Conservation (phyloP, 1,140 invertebrate species). For the Rhopalosiphum maidis region DNA sequence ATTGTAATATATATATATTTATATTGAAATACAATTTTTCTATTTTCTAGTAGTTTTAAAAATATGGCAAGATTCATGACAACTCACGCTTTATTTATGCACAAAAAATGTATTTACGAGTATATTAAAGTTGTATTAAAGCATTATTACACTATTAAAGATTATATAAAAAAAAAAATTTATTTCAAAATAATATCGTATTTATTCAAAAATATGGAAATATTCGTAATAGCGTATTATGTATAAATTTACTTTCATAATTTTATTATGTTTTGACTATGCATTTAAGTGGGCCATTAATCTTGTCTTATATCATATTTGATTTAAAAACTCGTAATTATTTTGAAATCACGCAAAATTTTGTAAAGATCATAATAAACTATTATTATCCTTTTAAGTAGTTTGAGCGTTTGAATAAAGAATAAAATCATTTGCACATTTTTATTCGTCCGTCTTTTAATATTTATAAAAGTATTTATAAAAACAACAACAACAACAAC, state of each 20-base stretch:
- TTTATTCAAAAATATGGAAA: background rate
- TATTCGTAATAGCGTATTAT: background rate
- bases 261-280: slow-evolving; percentile 2
- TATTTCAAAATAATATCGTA: background rate
- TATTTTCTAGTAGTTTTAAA: too few species aligned
- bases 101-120: too few species aligned
- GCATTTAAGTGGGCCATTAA: background rate
- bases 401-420: background rate
- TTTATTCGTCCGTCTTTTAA: background rate
- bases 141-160: too few species aligned
- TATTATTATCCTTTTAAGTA: background rate
- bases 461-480: background rate
- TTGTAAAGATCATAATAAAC: background rate
- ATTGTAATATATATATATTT: too few species aligned
- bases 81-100: too few species aligned
- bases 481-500: background rate
- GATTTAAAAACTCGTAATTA: background rate
- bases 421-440: background rate
- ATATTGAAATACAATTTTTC: too few species aligned
- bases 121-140: too few species aligned
- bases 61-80: too few species aligned
- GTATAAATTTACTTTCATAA: background rate
- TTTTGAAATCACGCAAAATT: background rate
- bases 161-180: background rate
- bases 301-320: background rate